Conservation (phyloP, 2,113 vertebrate species). For the Brachyhypopomus gauderio region DNA sequence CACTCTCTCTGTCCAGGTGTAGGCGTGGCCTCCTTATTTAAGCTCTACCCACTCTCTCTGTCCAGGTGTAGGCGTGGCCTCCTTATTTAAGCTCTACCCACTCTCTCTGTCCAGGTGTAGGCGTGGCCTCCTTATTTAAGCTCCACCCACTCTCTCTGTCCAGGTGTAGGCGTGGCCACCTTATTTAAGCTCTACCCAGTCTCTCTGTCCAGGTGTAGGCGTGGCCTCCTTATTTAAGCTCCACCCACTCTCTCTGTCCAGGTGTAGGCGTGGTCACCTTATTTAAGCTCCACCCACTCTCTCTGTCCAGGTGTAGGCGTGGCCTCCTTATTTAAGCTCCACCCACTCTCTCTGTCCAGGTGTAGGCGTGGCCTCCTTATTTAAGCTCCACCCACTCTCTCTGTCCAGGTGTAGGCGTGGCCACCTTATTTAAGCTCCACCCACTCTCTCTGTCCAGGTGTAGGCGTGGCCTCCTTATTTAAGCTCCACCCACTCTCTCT, state of each 20-base stretch:
- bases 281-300: slow-evolving; percentile 55
- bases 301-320: not conserved
- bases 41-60: no score
- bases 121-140: slow-evolving; percentile 66
- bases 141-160: not conserved
- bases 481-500: slow-evolving; percentile 3
- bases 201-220: not conserved
- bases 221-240: slow-evolving; percentile 38
- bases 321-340: slow-evolving; percentile 17
- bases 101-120: slow-evolving; percentile 72
- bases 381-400: no score
- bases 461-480: no score
- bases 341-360: slow-evolving; percentile 42
- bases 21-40: no score
- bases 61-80: no score
- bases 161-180: not conserved
- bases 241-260: slow-evolving; percentile 45
- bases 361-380: no score
- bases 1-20: no score
- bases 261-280: not conserved
- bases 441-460: no score
- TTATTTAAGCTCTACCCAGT: slow-evolving; percentile 54
- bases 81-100: not conserved
- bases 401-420: no score
- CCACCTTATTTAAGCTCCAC: no score